Evolutionary conservation across 2,888 invertebrate species (phyloP).

Genomic region (Galerucella pusilla): DNA sequence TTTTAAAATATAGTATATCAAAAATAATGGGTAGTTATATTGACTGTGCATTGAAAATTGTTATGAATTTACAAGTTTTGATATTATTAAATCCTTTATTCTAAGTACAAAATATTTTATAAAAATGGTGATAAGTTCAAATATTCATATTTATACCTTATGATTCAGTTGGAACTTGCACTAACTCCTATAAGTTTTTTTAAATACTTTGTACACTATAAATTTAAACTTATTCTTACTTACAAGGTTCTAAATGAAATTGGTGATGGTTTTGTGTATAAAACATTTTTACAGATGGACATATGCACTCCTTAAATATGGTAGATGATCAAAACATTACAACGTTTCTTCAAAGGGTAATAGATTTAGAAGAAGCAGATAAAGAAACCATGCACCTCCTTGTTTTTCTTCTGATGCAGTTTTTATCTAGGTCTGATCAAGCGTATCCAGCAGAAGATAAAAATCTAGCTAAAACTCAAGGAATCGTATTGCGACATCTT

Average conservation of each 20-base stretch:
- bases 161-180: background rate
- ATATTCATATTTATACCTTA: background rate
- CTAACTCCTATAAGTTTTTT: background rate
- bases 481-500: slow-evolving; percentile 89
- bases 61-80: background rate
- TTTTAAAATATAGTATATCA: too few species aligned
- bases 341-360: slow-evolving; percentile 84
- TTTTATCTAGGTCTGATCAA: slow-evolving; percentile 84
- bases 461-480: slow-evolving; percentile 80
- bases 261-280: background rate
- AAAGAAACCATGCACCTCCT: slow-evolving; percentile 94
- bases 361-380: slow-evolving; percentile 95
- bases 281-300: slow-evolving; percentile 72
- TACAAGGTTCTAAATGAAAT: too few species aligned
- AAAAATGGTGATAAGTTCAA: background rate
- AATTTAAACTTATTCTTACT: too few species aligned
- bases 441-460: slow-evolving; percentile 92
- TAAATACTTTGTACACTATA: background rate
- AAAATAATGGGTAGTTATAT: too few species aligned
- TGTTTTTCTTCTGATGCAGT: slow-evolving; percentile 97
- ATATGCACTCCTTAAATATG: slow-evolving; percentile 85
- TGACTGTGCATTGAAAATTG: too few species aligned
- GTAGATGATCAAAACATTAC: slow-evolving; percentile 84
- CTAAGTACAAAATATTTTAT: background rate
- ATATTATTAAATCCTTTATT: background rate